These are phyloP conservation scores for Dicaeum eximium DNA, from an alignment of 2,113 vertebrate genomes.

Conservation along the genomic window DNA sequence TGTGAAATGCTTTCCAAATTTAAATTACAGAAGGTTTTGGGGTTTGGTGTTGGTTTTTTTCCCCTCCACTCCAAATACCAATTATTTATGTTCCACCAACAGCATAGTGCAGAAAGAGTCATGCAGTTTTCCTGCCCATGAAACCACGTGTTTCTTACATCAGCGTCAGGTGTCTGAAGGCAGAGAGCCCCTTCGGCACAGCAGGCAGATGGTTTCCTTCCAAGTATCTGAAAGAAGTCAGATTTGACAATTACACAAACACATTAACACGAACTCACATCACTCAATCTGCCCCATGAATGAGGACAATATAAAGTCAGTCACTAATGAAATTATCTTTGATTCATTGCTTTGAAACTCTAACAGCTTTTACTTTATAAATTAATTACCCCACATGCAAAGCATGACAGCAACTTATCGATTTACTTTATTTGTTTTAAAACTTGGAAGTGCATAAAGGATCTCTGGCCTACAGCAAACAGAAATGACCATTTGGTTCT, in stretches of 20 bases:
- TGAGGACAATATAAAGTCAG: not conserved
- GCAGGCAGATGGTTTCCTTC: conserved; percentile 93
- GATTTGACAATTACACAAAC: conserved; percentile 20
- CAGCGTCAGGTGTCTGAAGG: conserved; percentile 85
- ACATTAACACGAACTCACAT: not conserved
- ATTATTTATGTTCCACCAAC: not conserved
- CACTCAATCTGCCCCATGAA: not conserved
- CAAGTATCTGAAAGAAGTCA: conserved; percentile 84
- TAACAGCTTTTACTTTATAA: not conserved
- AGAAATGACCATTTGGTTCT: not conserved
- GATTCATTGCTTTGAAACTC: not conserved
- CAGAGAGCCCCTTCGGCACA: conserved; percentile 87
- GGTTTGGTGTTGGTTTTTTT: not conserved
- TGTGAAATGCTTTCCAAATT: not conserved
- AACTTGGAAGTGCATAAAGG: not conserved
- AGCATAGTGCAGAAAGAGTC: not conserved
- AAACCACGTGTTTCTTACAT: conserved; percentile 74
- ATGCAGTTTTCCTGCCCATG: not conserved
- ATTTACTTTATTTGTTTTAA: not conserved
- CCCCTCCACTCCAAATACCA: rapidly evolving
- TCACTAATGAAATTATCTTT: not conserved
- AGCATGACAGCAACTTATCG: not conserved
- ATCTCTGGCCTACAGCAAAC: not conserved
- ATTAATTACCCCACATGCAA: not conserved
- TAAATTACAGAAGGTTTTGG: not conserved